Percentiles rank a stretch among this genome's conserved stretches.
phyloP scores from a whole-genome alignment of 2,113 vertebrate genomes.

The Suncus etruscus region DNA sequence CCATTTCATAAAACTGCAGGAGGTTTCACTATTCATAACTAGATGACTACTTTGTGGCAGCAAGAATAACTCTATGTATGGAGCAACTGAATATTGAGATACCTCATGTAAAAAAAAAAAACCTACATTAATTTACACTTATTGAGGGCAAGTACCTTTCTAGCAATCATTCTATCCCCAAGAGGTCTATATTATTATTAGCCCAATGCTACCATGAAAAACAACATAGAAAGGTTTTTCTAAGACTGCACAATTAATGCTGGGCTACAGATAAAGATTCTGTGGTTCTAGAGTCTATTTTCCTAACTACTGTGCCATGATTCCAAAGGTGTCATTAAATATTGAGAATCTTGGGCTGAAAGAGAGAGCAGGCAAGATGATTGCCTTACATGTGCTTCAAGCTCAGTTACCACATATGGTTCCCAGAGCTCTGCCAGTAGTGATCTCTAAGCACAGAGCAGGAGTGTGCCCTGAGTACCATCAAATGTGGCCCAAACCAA shows the following conservation, averaged over 20 bases:
- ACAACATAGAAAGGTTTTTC: conserved; percentile 7
- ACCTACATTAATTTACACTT: neutral
- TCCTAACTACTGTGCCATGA: neutral
- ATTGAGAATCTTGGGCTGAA: neutral
- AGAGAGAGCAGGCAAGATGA: too few species aligned
- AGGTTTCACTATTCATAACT: conserved; percentile 20
- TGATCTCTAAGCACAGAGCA: too few species aligned
- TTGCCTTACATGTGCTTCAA: too few species aligned
- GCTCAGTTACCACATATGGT: too few species aligned
- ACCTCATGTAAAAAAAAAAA: neutral
- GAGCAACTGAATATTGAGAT: conserved; percentile 20
- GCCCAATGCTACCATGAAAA: neutral
- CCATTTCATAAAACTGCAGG: conserved; percentile 28
- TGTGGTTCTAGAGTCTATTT: neutral
- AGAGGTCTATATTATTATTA: neutral
- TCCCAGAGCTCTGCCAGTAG: neutral
- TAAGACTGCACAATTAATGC: neutral
- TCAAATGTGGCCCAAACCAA: too few species aligned
- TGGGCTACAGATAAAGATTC: neutral
- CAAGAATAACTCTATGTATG: conserved; percentile 29
- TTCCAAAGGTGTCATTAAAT: neutral
- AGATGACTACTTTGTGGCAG: neutral
- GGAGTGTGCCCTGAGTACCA: too few species aligned
- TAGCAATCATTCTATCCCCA: conserved; percentile 10
- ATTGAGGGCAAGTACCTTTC: conserved; percentile 29